phyloP scores from a whole-genome alignment of 2,113 vertebrate genomes.

The Pardalotus punctatus region DNA sequence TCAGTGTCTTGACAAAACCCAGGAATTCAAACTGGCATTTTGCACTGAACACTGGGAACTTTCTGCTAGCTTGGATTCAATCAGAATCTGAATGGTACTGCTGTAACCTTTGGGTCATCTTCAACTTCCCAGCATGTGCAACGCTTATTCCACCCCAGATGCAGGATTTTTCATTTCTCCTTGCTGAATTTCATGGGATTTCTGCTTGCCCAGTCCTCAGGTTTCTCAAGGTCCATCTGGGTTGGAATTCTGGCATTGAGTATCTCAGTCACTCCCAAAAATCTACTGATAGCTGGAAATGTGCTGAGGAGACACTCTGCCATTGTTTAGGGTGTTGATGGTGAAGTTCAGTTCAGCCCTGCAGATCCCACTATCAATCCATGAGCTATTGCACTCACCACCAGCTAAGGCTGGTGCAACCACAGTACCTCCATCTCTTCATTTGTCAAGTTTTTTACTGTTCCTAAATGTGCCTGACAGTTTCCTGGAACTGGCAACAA shows the following conservation, averaged over 20 bases:
- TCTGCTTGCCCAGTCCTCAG: background rate
- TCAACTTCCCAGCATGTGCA: rapidly evolving
- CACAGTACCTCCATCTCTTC: background rate
- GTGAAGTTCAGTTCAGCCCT: background rate
- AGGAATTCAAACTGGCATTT: background rate
- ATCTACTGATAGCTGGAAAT: background rate
- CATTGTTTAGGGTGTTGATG: background rate
- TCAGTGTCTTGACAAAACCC: background rate
- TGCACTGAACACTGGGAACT: background rate
- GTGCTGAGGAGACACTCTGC: background rate
- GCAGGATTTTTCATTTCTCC: background rate
- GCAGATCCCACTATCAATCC: background rate
- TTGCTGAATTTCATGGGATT: background rate
- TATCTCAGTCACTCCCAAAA: background rate
- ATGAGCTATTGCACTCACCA: background rate
- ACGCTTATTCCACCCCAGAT: background rate
- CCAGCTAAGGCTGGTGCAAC: background rate
- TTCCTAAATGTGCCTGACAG: background rate
- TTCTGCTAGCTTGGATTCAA: background rate
- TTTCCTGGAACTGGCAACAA: background rate
- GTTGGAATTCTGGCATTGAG: background rate
- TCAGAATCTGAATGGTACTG: background rate
- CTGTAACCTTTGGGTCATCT: background rate
- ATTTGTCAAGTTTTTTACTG: background rate
- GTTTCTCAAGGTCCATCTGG: background rate